Percentiles rank a stretch among this genome's conserved stretches.
Conservation (phyloP, 1,140 invertebrate species). For the Conus ventricosus region DNA sequence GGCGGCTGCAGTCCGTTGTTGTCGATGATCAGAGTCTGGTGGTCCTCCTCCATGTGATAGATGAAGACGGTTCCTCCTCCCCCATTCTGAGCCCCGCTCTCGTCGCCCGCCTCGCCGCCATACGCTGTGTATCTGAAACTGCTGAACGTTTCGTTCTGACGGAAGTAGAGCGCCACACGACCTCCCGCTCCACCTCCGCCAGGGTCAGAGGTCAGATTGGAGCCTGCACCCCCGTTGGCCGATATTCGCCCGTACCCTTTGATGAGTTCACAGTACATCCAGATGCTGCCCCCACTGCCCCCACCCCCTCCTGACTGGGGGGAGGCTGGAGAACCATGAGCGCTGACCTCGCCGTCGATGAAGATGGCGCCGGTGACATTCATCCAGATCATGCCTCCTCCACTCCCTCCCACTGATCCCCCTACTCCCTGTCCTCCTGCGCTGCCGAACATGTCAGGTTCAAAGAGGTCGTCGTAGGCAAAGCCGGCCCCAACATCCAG, state of each 20-base stretch:
- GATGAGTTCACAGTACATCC: constrained; percentile 63
- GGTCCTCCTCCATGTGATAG: constrained; percentile 62
- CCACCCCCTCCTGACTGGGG: constrained; percentile 55
- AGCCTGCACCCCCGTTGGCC: constrained; percentile 59
- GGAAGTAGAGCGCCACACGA: constrained; percentile 61
- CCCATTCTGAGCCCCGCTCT: constrained; percentile 54
- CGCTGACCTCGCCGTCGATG: constrained; percentile 63
- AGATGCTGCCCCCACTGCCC: constrained; percentile 62
- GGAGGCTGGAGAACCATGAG: constrained; percentile 56
- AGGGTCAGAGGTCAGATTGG: constrained; percentile 35
- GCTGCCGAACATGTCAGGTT: constrained; percentile 62
- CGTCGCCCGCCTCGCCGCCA: constrained; percentile 55
- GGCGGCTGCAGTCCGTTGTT: constrained; percentile 57
- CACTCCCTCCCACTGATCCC: constrained; percentile 50
- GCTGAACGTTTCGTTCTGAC: constrained; percentile 61
- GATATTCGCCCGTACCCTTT: constrained; percentile 63
- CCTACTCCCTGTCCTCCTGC: constrained; percentile 51
- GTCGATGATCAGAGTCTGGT: constrained; percentile 62
- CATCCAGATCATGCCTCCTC: constrained; percentile 65
- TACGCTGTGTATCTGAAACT: constrained; percentile 58
- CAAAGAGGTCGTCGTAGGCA: constrained; percentile 64
- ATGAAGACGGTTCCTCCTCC: constrained; percentile 64
- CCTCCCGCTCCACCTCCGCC: constrained; percentile 66
- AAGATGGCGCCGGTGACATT: constrained; percentile 63
- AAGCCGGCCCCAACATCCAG: constrained; percentile 46